These are phyloP conservation scores for Oryzias woworae DNA, from an alignment of 2,113 vertebrate species.

Conservation along the genomic window DNA sequence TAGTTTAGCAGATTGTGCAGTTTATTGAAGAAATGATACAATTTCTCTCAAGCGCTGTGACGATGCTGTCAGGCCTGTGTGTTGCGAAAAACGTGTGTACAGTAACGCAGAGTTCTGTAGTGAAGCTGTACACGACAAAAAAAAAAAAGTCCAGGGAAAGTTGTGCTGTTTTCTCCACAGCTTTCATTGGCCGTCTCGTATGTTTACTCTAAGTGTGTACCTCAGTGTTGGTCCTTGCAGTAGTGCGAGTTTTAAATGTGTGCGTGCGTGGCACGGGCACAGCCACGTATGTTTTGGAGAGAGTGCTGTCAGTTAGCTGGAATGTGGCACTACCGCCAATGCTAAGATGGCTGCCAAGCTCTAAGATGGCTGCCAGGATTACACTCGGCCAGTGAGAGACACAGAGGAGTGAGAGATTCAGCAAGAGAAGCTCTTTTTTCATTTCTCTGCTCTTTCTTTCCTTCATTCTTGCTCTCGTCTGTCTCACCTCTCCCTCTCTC, in stretches of 20 bases:
- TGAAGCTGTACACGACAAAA: conserved; percentile 55
- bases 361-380: conserved; percentile 95
- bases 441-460: conserved; percentile 58
- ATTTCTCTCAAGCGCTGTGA: neutral
- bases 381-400: conserved; percentile 71
- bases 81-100: conserved; percentile 12
- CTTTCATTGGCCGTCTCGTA: conserved; percentile 68
- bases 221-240: conserved; percentile 53
- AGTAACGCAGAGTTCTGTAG: conserved; percentile 48
- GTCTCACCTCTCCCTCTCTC: conserved; percentile 55
- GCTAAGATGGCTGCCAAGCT: conserved; percentile 96
- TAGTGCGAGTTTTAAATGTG: conserved; percentile 55
- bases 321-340: conserved; percentile 82
- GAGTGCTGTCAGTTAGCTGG: conserved; percentile 80
- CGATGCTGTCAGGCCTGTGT: conserved; percentile 15
- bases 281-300: conserved; percentile 70
- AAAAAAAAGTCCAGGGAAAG: conserved; percentile 54
- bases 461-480: conserved; percentile 51
- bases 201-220: conserved; percentile 65
- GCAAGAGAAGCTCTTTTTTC: conserved; percentile 59
- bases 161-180: conserved; percentile 63
- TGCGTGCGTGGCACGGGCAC: conserved; percentile 44
- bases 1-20: too few relatives aligned
- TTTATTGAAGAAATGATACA: too few relatives aligned
- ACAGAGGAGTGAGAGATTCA: conserved; percentile 57